Evolutionary conservation across 2,888 invertebrate genomes (phyloP), one percentile per base, ranked within the genome.

Genomic region (Drosophila neotestacea): DNA sequence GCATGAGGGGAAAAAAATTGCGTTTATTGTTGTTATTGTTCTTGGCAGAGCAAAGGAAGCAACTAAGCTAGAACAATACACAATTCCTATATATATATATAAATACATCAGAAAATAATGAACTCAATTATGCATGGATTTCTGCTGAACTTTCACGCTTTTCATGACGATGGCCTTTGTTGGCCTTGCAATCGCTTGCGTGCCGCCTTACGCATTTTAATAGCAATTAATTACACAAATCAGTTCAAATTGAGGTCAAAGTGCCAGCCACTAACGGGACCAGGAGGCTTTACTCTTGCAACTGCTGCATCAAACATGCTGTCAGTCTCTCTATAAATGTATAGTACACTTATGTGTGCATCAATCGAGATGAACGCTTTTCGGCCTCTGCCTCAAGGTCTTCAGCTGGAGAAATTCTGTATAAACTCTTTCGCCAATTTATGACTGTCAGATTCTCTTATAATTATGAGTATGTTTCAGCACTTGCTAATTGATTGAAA

Each of bases 141-240:
- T 78, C 28, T 52, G 58, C 52, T 62, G 64, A 73, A 68, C 66
- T 73, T 62, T 64, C 32, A 36, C 46, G 39, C 56, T 65, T 63
- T 61, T 30, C 28, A 9, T 54, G 10, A n/a, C 3, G 39, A n/a
- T n/a, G 39, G 16, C 62, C 51, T 55, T 42, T 59, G 38, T 59
- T 62, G 41, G 42, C 62, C 51, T 55, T 46, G 51, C 56, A 52
- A 32, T 46, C 7, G 55, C 28, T 73, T 6, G 32, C 32, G 32
- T 6, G 32, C 7, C 32, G 32, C 50, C 55, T 48, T 30, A 60
- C 61, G 60, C 63, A 62, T 56, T 82, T 66, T 72, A 78, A 78
- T 84, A 80, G 69, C 79, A 74, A 81, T 81, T 79, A 85, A 85
- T 79, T 79, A 64, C 59, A 65, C 47, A 71, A 72, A 78, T 76